Percentiles rank a stretch among this genome's conserved stretches.
phyloP scores from a whole-genome alignment of 2,113 vertebrate genomes.

The Odontophorus gujanensis region DNA sequence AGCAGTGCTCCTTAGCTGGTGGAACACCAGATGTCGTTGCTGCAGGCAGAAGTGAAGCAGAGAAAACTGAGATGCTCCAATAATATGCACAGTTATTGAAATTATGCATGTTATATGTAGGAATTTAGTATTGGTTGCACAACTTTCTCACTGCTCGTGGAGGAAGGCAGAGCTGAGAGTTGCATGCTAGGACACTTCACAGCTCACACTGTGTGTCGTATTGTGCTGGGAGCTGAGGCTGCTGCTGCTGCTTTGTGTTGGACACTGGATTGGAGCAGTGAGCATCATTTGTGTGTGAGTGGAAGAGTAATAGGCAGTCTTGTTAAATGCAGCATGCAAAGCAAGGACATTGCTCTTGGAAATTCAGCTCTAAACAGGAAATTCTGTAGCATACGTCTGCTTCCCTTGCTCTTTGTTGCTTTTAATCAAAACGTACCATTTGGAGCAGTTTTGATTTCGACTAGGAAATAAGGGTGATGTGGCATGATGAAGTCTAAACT shows the following conservation, averaged over 20 bases:
- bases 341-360: background rate
- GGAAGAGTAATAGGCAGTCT: background rate
- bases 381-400: background rate
- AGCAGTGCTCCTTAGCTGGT: background rate
- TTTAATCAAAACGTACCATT: background rate
- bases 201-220: background rate
- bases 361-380: background rate
- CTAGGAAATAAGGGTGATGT: background rate
- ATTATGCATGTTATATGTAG: accelerated
- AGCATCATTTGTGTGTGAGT: background rate
- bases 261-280: background rate
- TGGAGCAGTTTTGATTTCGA: background rate
- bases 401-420: background rate
- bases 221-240: background rate
- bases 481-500: background rate
- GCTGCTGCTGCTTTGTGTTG: background rate
- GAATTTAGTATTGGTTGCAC: background rate
- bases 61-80: accelerated
- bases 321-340: background rate
- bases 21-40: background rate
- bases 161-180: background rate
- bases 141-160: background rate
- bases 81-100: background rate
- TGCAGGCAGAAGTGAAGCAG: background rate
- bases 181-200: accelerated